Evolutionary conservation across 2,797 vertebrate species (phyloP), one percentile per base, ranked within the genome.

Genomic region (Neomorphus geoffroyi): DNA sequence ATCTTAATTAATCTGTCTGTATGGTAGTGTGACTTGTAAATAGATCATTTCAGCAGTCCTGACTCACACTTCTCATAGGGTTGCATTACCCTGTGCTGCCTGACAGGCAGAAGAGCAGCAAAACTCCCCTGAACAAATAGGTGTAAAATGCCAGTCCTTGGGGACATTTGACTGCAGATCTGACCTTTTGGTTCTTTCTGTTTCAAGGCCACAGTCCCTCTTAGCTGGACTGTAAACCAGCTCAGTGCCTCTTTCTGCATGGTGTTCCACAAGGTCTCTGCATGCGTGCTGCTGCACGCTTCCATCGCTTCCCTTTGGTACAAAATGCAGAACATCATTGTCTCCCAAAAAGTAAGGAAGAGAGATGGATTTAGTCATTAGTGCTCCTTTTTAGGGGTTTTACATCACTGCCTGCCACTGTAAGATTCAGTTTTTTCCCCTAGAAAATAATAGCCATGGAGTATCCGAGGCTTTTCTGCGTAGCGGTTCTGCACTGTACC

Each of bases 1-100:
- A 82, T 90, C 83, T 85, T 94, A 97, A 94, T 94, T 92, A 79
- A 78, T 95, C 72, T 82, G 56, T 82, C 91, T 90, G 0, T 80
- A 64, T 0, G 1, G 37, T 91, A 85, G 48, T 88, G 51, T 71
- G 91, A 54, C 78, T 86, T 88, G 94, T 82, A 85, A 94, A 81
- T 78, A 90, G 75, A 94, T 92, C 27, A 28, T 83, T 93, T 84
- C 78, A 58, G 78, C 78, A 82, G 71, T 37, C 86, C 50, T 94
- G 94, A 95, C 81, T 95, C 90, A 93, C 1, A 5, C 67, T 91
- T 92, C 90, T 94, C 50, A 21, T 45, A 53, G 60, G 67, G 60
- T 73, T 77, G 43, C 33, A 85, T 88, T 84, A 41, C 62, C 72
- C 71, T 78, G 69, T 71, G 24, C 75, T 82, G 57, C 58, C 17